Base-by-base conservation (phyloP, 2,888 invertebrate species). In the Patella ulyssiponensis region DNA sequence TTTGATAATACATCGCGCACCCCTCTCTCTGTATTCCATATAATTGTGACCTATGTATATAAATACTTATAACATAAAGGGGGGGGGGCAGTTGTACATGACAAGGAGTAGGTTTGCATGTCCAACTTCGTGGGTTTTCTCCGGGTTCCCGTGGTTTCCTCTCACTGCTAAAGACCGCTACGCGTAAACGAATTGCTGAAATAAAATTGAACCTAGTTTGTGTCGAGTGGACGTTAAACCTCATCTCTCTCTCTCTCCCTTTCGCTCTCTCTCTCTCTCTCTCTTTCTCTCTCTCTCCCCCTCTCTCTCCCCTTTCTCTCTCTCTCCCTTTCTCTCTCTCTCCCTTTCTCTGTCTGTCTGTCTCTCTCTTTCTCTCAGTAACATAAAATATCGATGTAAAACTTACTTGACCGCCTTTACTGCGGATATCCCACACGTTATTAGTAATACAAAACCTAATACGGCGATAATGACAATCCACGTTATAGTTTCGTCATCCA, bases 361-460 rank as follows among this genome's bases (percentile, higher is more conserved):
- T 3, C 64, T n/a, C 64, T 2, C 33, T 3, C 33, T 33, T 3
- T 33, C 2, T 33, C 33, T 33, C 33, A 0, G 0, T 33, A 4
- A 33, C 0, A 33, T 33, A 33, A 44, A 44, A 44, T 44, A 44
- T 44, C 44, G 44, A 44, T 44, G 44, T 44, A 64, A 14, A 64
- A 64, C 64, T 81, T 80, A 86, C 86, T 81, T 85, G 69, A 85
- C 83, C 0, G 86, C 86, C 72, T 86, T 86, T 12, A 86, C 76
- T 5, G 82, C 82, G 0, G 85, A 85, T 56, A 85, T 72, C 1
- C 83, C 70, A 70, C 84, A 86, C 15, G 84, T 83, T n/a, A 84
- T n/a, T 7, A 86, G 73, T 77, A 86, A 85, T 1, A 86, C 23
- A 11, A 72, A 79, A 7, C 84, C 86, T 56, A 86, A 82, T 17